phyloP scores from a whole-genome alignment of 2,113 vertebrate species.

The Heptranchias perlo region DNA sequence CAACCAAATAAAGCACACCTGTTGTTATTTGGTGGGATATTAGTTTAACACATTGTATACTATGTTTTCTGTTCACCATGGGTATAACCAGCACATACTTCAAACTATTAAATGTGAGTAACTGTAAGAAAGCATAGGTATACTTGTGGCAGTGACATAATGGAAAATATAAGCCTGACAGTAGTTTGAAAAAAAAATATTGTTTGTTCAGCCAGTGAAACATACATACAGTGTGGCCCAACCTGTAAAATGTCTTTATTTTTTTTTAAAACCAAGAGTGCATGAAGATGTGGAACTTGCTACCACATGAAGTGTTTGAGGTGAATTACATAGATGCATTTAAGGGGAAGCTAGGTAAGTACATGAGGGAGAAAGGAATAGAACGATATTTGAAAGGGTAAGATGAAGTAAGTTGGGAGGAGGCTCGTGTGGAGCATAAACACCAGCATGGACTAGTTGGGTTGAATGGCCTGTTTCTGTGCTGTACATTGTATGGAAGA shows the following conservation, averaged over 20 bases:
- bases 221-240: background rate
- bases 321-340: background rate
- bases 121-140: background rate
- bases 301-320: background rate
- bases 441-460: background rate
- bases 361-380: background rate
- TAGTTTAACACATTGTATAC: background rate
- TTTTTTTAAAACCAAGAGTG: background rate
- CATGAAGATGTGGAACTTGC: background rate
- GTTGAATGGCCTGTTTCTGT: background rate
- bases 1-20: too few relatives aligned
- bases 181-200: too few relatives aligned
- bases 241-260: background rate
- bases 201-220: too few relatives aligned
- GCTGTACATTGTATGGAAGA: background rate
- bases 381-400: too few relatives aligned
- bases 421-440: background rate
- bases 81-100: background rate
- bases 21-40: background rate
- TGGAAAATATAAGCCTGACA: background rate
- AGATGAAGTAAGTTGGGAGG: background rate
- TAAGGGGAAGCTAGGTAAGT: background rate
- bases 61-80: background rate
- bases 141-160: background rate
- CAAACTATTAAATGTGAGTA: background rate